Conservation (phyloP, 1,140 invertebrate genomes). For the Pseudomyrmex dendroicus region DNA sequence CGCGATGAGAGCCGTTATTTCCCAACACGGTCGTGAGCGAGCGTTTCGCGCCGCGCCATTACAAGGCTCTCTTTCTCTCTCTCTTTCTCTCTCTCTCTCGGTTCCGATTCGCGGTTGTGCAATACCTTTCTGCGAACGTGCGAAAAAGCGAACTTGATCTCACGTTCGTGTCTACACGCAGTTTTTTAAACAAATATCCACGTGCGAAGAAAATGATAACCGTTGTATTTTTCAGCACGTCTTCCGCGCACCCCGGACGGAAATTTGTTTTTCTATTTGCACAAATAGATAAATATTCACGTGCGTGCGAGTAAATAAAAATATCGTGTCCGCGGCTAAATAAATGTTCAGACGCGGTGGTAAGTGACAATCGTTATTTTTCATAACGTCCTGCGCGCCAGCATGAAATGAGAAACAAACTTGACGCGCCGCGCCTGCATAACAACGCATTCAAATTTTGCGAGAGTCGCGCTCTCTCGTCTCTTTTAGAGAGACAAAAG, state of each 20-base stretch:
- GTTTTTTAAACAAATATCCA: no score
- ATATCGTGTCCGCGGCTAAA: no score
- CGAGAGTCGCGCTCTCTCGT: neutral
- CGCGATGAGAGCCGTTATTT: constrained; percentile 60
- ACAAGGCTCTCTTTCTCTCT: neutral
- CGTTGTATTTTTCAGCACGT: no score
- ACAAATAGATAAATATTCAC: neutral
- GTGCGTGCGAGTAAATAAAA: constrained; percentile 6
- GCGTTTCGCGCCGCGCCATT: constrained; percentile 21
- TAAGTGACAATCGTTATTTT: constrained; percentile 40
- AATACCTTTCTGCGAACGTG: no score
- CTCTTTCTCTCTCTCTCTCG: no score
- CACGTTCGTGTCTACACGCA: no score
- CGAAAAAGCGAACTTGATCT: no score
- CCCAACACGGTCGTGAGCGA: constrained; percentile 51
- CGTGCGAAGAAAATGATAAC: no score
- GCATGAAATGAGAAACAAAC: constrained; percentile 23
- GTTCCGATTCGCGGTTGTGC: no score
- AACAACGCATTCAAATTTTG: constrained; percentile 47
- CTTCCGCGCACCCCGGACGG: no score
- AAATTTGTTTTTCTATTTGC: no score
- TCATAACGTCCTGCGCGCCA: neutral
- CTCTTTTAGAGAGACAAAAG: constrained; percentile 29
- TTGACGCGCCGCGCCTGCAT: constrained; percentile 36
- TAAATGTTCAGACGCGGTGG: no score